phyloP scores from a whole-genome alignment of 2,113 vertebrate genomes.

The Osmerus mordax region DNA sequence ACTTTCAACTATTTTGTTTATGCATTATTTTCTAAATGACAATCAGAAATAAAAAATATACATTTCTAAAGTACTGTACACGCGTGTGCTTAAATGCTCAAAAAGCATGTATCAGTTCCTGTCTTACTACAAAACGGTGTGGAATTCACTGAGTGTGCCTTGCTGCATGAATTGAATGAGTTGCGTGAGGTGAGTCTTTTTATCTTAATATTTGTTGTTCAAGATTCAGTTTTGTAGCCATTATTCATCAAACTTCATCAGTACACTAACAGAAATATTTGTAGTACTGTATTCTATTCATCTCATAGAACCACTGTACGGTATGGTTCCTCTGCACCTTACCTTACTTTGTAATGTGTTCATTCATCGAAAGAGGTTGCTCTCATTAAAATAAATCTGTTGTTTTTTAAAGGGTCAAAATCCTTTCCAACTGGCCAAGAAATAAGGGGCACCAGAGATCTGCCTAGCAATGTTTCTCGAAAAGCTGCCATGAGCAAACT shows the following conservation, averaged over 20 bases:
- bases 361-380: not conserved
- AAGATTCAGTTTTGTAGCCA: too few species aligned
- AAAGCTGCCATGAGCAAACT: constrained; percentile 49
- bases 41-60: constrained; percentile 43
- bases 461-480: constrained; percentile 24
- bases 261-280: not conserved
- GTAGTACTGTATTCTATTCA: not conserved
- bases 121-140: not conserved
- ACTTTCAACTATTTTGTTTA: constrained; percentile 22
- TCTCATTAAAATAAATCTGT: constrained; percentile 1
- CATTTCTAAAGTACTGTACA: constrained; percentile 13
- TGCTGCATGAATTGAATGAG: not conserved
- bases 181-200: constrained; percentile 8
- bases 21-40: constrained; percentile 23
- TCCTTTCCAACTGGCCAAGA: constrained; percentile 79
- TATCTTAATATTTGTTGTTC: too few species aligned
- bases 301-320: not conserved
- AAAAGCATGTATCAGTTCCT: not conserved
- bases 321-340: not conserved
- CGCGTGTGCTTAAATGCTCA: not conserved
- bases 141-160: not conserved
- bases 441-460: constrained; percentile 57
- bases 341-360: not conserved
- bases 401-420: constrained; percentile 72
- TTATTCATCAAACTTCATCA: too few species aligned